Conservation (phyloP, 2,888 invertebrate genomes). For the Epistrophe grossulariae region DNA sequence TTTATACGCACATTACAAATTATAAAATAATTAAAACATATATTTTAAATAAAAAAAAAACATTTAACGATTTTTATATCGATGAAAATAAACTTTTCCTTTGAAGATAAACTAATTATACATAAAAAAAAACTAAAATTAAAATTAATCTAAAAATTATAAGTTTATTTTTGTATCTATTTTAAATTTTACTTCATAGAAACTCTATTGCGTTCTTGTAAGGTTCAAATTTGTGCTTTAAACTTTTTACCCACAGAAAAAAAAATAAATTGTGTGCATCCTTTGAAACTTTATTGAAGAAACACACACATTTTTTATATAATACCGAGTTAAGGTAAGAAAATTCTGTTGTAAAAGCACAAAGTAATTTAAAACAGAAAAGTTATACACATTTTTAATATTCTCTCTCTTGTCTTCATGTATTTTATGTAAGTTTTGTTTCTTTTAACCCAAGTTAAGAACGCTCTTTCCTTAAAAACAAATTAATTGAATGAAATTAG, state of each 20-base stretch:
- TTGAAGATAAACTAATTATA: conserved; percentile 22
- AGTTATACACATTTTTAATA: conserved; percentile 44
- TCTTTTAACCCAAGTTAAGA: background rate
- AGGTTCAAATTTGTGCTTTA: conserved; percentile 48
- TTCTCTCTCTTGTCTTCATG: conserved; percentile 18
- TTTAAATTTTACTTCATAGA: background rate
- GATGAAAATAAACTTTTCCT: background rate
- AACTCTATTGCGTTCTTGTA: background rate
- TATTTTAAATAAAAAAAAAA: conserved; percentile 33
- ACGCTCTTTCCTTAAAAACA: conserved; percentile 45
- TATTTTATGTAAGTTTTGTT: background rate
- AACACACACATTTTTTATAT: conserved; percentile 1
- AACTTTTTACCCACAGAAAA: background rate
- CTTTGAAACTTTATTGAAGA: conserved; percentile 24
- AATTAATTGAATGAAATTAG: conserved; percentile 75
- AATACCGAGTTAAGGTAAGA: background rate
- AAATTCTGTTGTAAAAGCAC: conserved; percentile 45
- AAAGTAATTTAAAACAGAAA: conserved; percentile 52
- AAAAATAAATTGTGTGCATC: conserved; percentile 32
- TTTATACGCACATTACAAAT: conserved; percentile 37
- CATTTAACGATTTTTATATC: conserved; percentile 18
- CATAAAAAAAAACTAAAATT: conserved; percentile 11
- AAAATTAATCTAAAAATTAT: conserved; percentile 42
- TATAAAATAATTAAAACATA: conserved; percentile 44
- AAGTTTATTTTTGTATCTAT: conserved; percentile 3